phyloP scores from a whole-genome alignment of 2,113 vertebrate species.

The human region GRCh38 chr20:60674001-60674500 shows the following conservation, averaged over 20 bases:
- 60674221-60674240: neutral
- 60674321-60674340: fast-evolving
- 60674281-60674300: neutral
- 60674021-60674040: fast-evolving
- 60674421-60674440: neutral
- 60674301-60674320: neutral
- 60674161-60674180: neutral
- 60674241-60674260: neutral
- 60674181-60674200: neutral
- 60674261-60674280: too few species aligned
- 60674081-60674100: fast-evolving
- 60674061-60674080: fast-evolving
- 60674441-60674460: fast-evolving
- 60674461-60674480: fast-evolving
- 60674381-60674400: fast-evolving
- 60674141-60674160: too few species aligned
- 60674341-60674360: fast-evolving
- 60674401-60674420: neutral
- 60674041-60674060: fast-evolving
- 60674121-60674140: neutral
- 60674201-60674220: neutral
- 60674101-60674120: neutral
- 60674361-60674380: fast-evolving
- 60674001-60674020: fast-evolving
- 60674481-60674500: too few species aligned